A percentile compares a stretch with the other conserved stretches of the same genome.
These are phyloP conservation scores for Sarcophaga rosellei DNA, from an alignment of 2,888 invertebrate genomes.

Conservation along the genomic window DNA sequence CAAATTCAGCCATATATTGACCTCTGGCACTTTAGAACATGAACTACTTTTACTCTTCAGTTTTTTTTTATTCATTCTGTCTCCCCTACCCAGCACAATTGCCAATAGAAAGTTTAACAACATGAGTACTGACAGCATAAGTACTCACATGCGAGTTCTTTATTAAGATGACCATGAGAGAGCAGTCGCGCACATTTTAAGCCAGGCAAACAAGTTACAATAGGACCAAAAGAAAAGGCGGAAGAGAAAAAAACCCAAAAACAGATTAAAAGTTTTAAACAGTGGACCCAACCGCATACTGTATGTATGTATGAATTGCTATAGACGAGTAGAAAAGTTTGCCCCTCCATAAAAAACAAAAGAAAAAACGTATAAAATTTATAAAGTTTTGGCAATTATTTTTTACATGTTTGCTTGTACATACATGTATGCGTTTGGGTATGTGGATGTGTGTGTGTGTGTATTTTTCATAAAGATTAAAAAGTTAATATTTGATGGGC, in stretches of 20 bases:
- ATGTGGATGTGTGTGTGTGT: no score
- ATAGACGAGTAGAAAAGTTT: conserved; percentile 3
- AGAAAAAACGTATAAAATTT: conserved; percentile 3
- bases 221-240: background rate
- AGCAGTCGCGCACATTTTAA: conserved; percentile 20
- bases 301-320: background rate
- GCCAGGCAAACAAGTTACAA: conserved; percentile 6
- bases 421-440: no score
- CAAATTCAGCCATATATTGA: conserved; percentile 60
- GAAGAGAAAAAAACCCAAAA: background rate
- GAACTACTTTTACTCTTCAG: background rate
- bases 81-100: background rate
- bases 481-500: conserved; percentile 45
- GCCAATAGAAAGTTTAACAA: conserved; percentile 33
- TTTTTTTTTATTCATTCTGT: no score
- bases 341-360: background rate
- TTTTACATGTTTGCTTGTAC: background rate
- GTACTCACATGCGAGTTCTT: conserved; percentile 14
- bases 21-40: conserved; percentile 57
- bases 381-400: conserved; percentile 37
- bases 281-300: conserved; percentile 19
- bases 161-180: conserved; percentile 24
- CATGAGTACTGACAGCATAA: conserved; percentile 17
- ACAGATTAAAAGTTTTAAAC: conserved; percentile 42
- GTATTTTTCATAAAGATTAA: conserved; percentile 16